These are phyloP conservation scores for Hermatobates lingyangjiaoensis DNA, from an alignment of 1,140 invertebrate species.

Conservation along the genomic window DNA sequence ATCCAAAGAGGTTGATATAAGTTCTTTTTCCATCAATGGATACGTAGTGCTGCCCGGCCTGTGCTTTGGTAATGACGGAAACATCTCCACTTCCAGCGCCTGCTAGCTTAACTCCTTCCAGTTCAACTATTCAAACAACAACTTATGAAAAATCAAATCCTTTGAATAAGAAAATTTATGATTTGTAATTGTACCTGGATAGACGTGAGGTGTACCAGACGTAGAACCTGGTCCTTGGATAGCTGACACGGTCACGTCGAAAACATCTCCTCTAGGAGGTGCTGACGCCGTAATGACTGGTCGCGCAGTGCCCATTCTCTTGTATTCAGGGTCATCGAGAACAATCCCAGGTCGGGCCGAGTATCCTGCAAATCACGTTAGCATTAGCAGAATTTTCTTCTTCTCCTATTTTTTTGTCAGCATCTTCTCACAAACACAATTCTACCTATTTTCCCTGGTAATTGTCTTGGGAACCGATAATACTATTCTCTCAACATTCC, in stretches of 20 bases:
- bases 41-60: slow-evolving; percentile 64
- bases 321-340: slow-evolving; percentile 58
- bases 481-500: no score
- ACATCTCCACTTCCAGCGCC: slow-evolving; percentile 24
- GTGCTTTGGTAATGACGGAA: slow-evolving; percentile 58
- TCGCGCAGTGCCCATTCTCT: slow-evolving; percentile 31
- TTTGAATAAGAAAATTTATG: background rate
- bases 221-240: slow-evolving; percentile 53
- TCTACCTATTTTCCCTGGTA: no score
- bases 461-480: no score
- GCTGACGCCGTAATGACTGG: slow-evolving; percentile 24
- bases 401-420: background rate
- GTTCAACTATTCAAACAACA: slow-evolving; percentile 16
- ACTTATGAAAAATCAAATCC: background rate
- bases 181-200: slow-evolving; percentile 25
- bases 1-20: slow-evolving; percentile 62
- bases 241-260: slow-evolving; percentile 71
- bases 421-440: background rate
- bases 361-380: slow-evolving; percentile 28
- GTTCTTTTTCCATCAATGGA: slow-evolving; percentile 82
- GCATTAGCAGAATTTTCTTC: background rate
- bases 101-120: slow-evolving; percentile 21
- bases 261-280: slow-evolving; percentile 47
- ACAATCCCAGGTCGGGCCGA: slow-evolving; percentile 60
- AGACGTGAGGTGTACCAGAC: slow-evolving; percentile 30